Evolutionary conservation across 2,888 invertebrate species (phyloP).

Genomic region (Calliphora vomitoria): DNA sequence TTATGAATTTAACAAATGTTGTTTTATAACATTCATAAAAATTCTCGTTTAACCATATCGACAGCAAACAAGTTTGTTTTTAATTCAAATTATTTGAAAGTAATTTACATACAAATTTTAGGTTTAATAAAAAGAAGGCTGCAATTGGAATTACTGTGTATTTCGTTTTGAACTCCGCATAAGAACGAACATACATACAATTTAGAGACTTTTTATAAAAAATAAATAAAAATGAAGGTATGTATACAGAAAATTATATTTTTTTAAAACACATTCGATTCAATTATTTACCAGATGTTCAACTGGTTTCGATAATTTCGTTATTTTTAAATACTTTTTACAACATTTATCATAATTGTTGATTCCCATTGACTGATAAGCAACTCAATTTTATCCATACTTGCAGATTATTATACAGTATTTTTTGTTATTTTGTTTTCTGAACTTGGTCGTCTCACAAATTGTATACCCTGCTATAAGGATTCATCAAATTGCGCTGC

Average conservation of each 20-base stretch:
- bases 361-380: background rate
- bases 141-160: background rate
- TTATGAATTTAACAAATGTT: background rate
- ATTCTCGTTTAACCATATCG: background rate
- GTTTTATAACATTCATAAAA: background rate
- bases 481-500: slow-evolving; percentile 38
- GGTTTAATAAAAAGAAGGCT: slow-evolving; percentile 28
- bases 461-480: slow-evolving; percentile 57
- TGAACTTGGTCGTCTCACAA: slow-evolving; percentile 23
- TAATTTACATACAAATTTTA: background rate
- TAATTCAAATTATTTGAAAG: slow-evolving; percentile 19
- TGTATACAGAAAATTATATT: background rate
- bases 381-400: background rate
- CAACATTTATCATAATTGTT: too few species aligned
- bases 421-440: slow-evolving; percentile 1
- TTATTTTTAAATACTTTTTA: too few species aligned
- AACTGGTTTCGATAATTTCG: too few species aligned
- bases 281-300: too few species aligned
- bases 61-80: background rate
- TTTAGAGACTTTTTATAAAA: background rate
- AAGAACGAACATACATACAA: background rate
- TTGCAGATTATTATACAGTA: slow-evolving; percentile 8
- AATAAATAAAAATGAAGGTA: slow-evolving; percentile 42
- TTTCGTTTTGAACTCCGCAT: slow-evolving; percentile 3
- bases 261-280: too few species aligned